Evolutionary conservation across 1,140 invertebrate species (phyloP).

Genomic region (Saccostrea cuccullata): DNA sequence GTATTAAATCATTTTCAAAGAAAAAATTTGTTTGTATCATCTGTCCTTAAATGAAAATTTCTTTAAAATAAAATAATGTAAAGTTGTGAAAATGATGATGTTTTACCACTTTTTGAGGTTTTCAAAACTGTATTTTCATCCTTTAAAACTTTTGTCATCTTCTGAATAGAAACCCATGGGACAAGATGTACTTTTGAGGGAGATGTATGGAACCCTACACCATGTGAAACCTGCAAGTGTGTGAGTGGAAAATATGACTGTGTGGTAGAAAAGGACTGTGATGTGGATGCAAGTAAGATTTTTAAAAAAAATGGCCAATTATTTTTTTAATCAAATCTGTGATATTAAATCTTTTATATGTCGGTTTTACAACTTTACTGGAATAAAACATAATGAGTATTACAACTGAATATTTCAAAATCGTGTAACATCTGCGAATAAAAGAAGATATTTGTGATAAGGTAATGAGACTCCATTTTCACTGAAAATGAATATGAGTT

Average conservation of each 20-base stretch:
- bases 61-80: neutral
- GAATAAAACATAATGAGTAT: too few species aligned
- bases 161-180: constrained; percentile 1
- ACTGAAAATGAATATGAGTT: too few species aligned
- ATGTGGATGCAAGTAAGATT: constrained; percentile 7
- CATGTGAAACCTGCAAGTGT: constrained; percentile 23
- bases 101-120: neutral
- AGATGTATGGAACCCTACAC: neutral
- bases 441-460: too few species aligned
- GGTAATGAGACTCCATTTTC: too few species aligned
- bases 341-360: too few species aligned
- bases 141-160: neutral
- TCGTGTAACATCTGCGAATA: too few species aligned
- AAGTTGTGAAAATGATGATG: neutral
- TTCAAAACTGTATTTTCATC: too few species aligned
- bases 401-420: too few species aligned
- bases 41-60: neutral
- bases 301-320: neutral
- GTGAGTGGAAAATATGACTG: neutral
- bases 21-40: too few species aligned
- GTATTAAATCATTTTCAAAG: too few species aligned
- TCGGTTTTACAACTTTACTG: too few species aligned
- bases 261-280: neutral
- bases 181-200: neutral
- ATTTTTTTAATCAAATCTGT: too few species aligned